Evolutionary conservation across 1,140 invertebrate genomes (phyloP), one percentile per base, ranked within the genome.

Genomic region (Sarcophaga bullata): DNA sequence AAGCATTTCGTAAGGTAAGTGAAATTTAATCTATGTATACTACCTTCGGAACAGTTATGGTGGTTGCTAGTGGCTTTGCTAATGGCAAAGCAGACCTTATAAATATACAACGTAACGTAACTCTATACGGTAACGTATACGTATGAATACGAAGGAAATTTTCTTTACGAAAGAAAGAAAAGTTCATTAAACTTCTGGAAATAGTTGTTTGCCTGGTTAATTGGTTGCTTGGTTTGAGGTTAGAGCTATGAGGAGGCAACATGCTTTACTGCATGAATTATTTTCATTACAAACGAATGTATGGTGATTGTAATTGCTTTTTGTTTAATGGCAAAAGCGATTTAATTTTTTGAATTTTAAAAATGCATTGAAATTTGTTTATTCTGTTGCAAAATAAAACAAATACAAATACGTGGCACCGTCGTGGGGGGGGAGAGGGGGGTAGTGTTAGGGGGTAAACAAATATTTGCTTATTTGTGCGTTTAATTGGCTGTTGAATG

Each of bases 1-100:
- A 90, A 85, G 89, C 89, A 78, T 90, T 90, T 84, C 85, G 86
- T 84, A 90, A 90, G 88, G 89, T 90, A 82, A 88, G 85, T 84
- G 62, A 8, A 17, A 68, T 68, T 37, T 37, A 37, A 37, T 37
- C 25, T 37, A 37, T 37, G 25, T 37, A 37, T 37, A 4, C 25
- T 37, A 37, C 1, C 25, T 37, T 37, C 4, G 1, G 4, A 37
- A 37, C 25, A 37, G 25, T 37, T 37, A 4, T 37, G 25, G 25
- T 37, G 25, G 25, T 37, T 37, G 1, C 25, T 37, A 37, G 25
- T 37, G 25, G 25, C 25, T 37, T 37, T 37, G 25, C 1, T 37
- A 4, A 37, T 37, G 25, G 25, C 25, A 37, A 37, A 37, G 25
- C 25, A 37, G 25, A 37, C n/a, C n/a, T n/a, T n/a, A n/a, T n/a